Base-by-base conservation (phyloP, 2,113 vertebrate genomes). In the Scalopus aquaticus region DNA sequence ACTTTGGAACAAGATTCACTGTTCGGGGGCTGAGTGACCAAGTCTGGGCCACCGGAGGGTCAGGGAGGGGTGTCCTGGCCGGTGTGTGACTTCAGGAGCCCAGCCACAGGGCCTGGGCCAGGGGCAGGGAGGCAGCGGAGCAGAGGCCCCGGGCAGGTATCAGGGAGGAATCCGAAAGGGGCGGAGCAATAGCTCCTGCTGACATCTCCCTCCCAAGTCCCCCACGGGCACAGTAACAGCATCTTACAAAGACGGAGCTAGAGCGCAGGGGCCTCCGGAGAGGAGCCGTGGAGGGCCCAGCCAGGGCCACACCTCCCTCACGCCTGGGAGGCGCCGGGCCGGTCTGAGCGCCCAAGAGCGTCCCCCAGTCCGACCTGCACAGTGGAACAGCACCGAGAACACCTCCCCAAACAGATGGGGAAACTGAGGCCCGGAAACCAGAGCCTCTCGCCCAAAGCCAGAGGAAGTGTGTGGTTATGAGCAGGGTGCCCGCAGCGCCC, bases 401-500 rank as follows among this genome's bases (percentile, higher is more conserved):
- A n/a, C 62, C 28, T 8, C 72, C 19, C n/a, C 22, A 1, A 46
- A 6, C 73, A 11, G 77, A 19, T 0, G 56, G 7, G 26, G 49
- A 87, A 15, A 64, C 19, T 0, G 58, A 64, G 44, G 37, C 37
- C 8, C 7, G 3, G 30, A 22, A 26, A 4, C 7, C 22, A 16
- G 46, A 56, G 28, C 30, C 0, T 17, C 37, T 6, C 28, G 5
- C 51, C 79, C 32, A 2, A 30, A 42, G 54, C 62, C 9, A 1
- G 42, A 26, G 15, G 19, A 4, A 17, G 24, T 12, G 1, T 39
- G 0, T 0, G 28, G 13, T 19, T 46, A 8, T 0, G 22, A 44
- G 60, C 0, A 16, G 28, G 12, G 30, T 0, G 0, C 37, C 37
- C 0, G 0, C 4, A 0, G 6, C 0, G 12, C 9, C 10, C 30